Percentiles rank a stretch among this genome's conserved stretches.
These are phyloP conservation scores for Plebejus anna DNA, from an alignment of 2,888 invertebrate genomes.

Conservation along the genomic window DNA sequence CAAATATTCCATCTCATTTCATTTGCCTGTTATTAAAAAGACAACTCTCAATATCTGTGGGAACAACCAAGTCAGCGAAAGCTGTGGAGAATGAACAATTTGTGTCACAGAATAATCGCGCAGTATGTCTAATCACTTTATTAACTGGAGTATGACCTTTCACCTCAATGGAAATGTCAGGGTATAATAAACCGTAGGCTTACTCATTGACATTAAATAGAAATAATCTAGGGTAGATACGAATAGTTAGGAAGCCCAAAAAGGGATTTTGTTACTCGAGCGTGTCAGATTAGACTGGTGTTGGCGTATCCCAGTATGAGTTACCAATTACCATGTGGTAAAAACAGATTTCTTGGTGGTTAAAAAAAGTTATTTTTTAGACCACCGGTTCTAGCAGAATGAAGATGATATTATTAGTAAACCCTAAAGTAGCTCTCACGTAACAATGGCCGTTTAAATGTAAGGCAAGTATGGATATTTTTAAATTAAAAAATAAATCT, in stretches of 20 bases:
- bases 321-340: no score
- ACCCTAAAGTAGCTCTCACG: no score
- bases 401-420: no score
- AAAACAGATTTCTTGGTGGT: not conserved
- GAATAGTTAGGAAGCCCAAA: not conserved
- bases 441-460: no score
- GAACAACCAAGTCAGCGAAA: not conserved
- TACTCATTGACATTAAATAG: conserved; percentile 6
- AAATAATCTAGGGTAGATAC: not conserved
- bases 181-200: conserved; percentile 7
- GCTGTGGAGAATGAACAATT: conserved; percentile 10
- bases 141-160: conserved; percentile 21
- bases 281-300: not conserved
- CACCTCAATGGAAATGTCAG: conserved; percentile 26
- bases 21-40: not conserved
- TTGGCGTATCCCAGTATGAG: not conserved
- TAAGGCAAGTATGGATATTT: no score
- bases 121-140: conserved; percentile 19
- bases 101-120: conserved; percentile 14
- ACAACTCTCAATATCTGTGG: not conserved
- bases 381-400: no score
- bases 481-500: no score
- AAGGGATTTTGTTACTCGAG: not conserved
- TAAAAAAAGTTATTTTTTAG: not conserved
- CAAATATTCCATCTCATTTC: not conserved